Evolutionary conservation across 2,888 invertebrate genomes (phyloP), one percentile per base, ranked within the genome.

Genomic region (Hyalella azteca): DNA sequence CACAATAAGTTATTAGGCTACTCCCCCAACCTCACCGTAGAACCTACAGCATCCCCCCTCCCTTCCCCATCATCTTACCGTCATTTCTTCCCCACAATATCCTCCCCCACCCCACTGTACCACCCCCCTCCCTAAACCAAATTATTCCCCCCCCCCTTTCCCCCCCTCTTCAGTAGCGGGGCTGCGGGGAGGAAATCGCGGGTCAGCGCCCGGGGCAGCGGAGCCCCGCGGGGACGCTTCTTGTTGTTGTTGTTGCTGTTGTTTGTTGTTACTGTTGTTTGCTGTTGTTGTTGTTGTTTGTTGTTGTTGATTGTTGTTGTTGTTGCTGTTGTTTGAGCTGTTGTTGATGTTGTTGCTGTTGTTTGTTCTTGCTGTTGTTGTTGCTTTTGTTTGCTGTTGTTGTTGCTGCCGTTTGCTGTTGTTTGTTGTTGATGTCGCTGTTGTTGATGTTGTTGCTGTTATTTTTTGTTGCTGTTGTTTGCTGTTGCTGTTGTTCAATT

Each of bases 141-240:
- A n/a, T n/a, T n/a, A n/a, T n/a, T n/a, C n/a, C n/a, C n/a, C n/a
- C n/a, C n/a, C n/a, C n/a, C n/a, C n/a, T n/a, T n/a, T n/a, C n/a
- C n/a, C 54, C 54, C 29, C 22, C 39, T 66, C 29, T 19, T 66
- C 11, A 19, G 1, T 66, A 22, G 22, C 59, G 75, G 41, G 48
- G 22, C 75, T 41, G 15, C 9, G n/a, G 41, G 39, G 45, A 48
- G 75, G 75, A 48, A 75, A 48, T 75, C 75, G n/a, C 75, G 45
- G 75, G 75, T 75, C 48, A 48, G 41, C 11, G 32, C 45, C 29
- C 13, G 75, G 75, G 40, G 48, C 45, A 41, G 26, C n/a, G 41
- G 75, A 32, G 48, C 75, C 41, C 48, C 26, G 39, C 41, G 75
- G 41, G 75, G 39, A 11, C 36, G 59, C 59, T 59, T 11, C 7